Conservation (phyloP, 1,140 invertebrate genomes). For the Plodia interpunctella region DNA sequence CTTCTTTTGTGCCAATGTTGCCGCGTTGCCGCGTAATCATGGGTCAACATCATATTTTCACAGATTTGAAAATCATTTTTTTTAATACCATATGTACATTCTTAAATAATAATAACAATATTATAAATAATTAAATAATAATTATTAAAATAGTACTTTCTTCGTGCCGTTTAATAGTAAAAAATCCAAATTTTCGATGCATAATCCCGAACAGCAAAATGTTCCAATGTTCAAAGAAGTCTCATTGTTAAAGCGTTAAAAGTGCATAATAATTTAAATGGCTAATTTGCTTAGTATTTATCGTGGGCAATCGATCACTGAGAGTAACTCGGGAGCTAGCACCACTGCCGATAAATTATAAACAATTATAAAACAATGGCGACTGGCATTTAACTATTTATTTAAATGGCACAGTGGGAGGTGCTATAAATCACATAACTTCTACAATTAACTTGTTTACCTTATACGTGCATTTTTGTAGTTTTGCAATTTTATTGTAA, state of each 20-base stretch:
- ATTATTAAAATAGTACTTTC: too few species aligned
- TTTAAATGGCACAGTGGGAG: neutral
- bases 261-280: neutral
- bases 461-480: neutral
- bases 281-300: neutral
- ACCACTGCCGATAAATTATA: slow-evolving; percentile 9
- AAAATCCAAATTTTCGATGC: too few species aligned
- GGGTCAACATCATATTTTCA: too few species aligned
- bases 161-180: too few species aligned
- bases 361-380: slow-evolving; percentile 5
- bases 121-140: too few species aligned
- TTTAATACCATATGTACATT: too few species aligned
- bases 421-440: slow-evolving; percentile 1
- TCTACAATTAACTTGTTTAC: neutral
- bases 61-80: too few species aligned
- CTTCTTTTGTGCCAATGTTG: too few species aligned
- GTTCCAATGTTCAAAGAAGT: neutral
- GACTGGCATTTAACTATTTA: neutral
- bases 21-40: too few species aligned
- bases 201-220: too few species aligned
- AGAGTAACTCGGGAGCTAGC: slow-evolving; percentile 6
- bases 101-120: too few species aligned
- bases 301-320: neutral
- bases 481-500: too few species aligned
- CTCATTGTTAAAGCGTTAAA: slow-evolving; percentile 12